Base-by-base conservation (phyloP, 2,888 invertebrate species). In the Fragum sueziense region DNA sequence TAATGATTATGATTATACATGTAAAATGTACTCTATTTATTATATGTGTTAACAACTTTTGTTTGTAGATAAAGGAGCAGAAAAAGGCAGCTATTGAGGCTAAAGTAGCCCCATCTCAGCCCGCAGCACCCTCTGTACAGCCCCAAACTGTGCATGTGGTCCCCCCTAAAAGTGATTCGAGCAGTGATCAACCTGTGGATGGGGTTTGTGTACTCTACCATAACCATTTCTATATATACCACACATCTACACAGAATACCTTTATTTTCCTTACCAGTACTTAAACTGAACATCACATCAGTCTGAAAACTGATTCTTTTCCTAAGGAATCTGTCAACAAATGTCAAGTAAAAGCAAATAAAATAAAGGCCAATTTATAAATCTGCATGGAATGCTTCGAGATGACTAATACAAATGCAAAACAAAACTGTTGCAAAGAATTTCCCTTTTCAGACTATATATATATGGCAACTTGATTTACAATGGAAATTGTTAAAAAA, bases 41-140 rank as follows among this genome's bases (percentile, higher is more conserved):
- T 47, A n/a, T 20, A 47, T 47, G 2, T 47, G 47, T 9, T 47
- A 47, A 47, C 47, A 47, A 47, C n/a, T 67, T 27, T 52, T 33
- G 52, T 7, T 54, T 54, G 31, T 54, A 79, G 79, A 79, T 79
- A 51, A 79, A 72, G 72, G 70, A 31, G 68, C 72, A 79, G 22
- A 75, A 75, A 62, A 74, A 79, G 54, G 69, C 70, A 17, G 70
- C 70, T 9, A 37, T 80, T 9, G 76, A 76, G 73, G 80, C 68
- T 20, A 80, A 80, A 67, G 25, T 80, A 47, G 59, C 31, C 34
- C 51, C 72, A 25, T 47, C 59, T 25, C 59, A 47, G 20, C 37
- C 61, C 31, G 34, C 67, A 31, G 31, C 33, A 25, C n/a, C 37
- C 61, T n/a, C n/a, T 20, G 65, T 52, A 14, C 57, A 51, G 17